Conservation (phyloP, 2,797 vertebrate species). For the Schizopygopsis malacanthus region DNA sequence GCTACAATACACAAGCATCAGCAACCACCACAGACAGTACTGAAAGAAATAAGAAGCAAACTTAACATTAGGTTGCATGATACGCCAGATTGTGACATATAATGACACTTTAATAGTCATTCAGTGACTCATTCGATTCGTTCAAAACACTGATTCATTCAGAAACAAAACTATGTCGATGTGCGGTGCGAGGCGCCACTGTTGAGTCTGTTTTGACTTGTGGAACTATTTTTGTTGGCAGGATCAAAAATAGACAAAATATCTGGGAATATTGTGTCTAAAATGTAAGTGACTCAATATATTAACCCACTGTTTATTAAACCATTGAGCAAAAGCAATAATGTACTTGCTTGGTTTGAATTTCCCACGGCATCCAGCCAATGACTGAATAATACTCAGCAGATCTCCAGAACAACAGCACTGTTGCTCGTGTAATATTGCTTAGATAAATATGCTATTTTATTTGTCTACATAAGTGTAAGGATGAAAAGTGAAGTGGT, state of each 20-base stretch:
- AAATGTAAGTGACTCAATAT: not conserved
- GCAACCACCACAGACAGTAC: not conserved
- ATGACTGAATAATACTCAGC: not conserved
- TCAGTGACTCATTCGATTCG: not conserved
- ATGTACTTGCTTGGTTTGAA: not conserved
- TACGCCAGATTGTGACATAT: not conserved
- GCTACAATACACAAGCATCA: not conserved
- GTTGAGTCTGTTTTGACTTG: not conserved
- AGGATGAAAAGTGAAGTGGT: too few species aligned
- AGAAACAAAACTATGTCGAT: not conserved
- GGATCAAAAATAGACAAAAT: not conserved
- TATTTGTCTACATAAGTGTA: too few species aligned
- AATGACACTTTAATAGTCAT: not conserved
- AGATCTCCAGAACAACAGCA: not conserved
- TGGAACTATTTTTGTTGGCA: not conserved
- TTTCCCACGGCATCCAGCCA: not conserved
- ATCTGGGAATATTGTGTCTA: not conserved
- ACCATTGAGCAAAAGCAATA: not conserved
- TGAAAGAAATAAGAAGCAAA: not conserved
- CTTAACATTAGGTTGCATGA: not conserved
- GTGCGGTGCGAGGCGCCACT: not conserved
- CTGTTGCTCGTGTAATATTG: not conserved
- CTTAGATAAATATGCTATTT: not conserved
- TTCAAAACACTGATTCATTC: not conserved
- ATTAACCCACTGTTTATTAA: not conserved